phyloP scores from a whole-genome alignment of 1,140 invertebrate genomes.

The Venustaconcha ellipsiformis region DNA sequence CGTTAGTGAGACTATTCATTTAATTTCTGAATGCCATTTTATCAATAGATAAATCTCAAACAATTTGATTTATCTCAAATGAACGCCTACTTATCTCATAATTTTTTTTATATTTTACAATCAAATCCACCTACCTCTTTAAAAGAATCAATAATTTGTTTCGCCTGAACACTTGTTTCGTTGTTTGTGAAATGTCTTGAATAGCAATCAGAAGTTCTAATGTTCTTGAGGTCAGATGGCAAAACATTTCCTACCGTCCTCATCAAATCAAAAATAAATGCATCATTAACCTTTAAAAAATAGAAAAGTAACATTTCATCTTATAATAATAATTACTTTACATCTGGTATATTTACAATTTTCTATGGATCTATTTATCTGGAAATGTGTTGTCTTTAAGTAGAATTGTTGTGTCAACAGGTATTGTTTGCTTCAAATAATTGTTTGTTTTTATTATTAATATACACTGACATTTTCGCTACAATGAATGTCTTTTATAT shows the following conservation, averaged over 20 bases:
- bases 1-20: too few species aligned
- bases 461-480: too few species aligned
- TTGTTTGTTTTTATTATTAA: too few species aligned
- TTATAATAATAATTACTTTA: too few species aligned
- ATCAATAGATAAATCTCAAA: too few species aligned
- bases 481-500: too few species aligned
- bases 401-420: too few species aligned
- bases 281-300: constrained; percentile 73
- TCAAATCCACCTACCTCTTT: constrained; percentile 22
- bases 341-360: too few species aligned
- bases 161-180: constrained; percentile 15
- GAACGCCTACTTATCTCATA: background rate
- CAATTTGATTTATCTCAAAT: constrained; percentile 6
- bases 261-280: constrained; percentile 87
- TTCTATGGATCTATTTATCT: too few species aligned
- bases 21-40: too few species aligned
- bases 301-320: background rate
- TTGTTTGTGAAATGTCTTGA: constrained; percentile 14
- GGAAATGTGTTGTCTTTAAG: too few species aligned
- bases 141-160: constrained; percentile 27
- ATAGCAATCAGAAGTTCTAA: constrained; percentile 34
- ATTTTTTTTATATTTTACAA: constrained; percentile 1
- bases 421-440: too few species aligned
- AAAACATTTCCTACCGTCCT: constrained; percentile 31
- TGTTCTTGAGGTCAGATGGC: constrained; percentile 7